These are phyloP conservation scores for Diplolepis rosae DNA, from an alignment of 2,888 invertebrate genomes.

Conservation along the genomic window DNA sequence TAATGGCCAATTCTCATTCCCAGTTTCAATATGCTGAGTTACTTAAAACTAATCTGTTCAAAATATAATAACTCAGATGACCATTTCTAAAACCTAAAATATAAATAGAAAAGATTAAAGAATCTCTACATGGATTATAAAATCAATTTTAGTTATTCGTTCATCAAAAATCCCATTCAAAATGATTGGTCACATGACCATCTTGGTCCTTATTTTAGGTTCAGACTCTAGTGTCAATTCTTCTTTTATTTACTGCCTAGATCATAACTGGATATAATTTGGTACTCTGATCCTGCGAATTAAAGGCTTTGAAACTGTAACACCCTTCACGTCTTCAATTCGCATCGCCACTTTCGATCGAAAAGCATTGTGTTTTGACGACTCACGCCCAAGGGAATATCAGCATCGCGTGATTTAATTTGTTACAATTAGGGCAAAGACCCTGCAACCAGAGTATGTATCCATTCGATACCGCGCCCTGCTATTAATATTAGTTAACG, in stretches of 20 bases:
- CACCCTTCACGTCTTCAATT: neutral
- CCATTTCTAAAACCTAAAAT: too few species aligned
- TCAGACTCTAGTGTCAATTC: too few species aligned
- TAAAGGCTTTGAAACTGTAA: neutral
- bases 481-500: constrained; percentile 74
- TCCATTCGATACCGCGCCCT: constrained; percentile 65
- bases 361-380: neutral
- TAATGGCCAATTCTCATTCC: too few species aligned
- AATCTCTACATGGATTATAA: too few species aligned
- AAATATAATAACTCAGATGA: too few species aligned
- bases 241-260: neutral
- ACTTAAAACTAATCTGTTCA: too few species aligned
- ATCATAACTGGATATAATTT: neutral
- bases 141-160: too few species aligned
- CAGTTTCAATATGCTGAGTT: too few species aligned
- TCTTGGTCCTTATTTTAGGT: too few species aligned
- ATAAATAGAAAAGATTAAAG: too few species aligned
- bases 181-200: too few species aligned
- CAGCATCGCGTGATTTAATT: constrained; percentile 70
- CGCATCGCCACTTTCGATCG: constrained; percentile 27
- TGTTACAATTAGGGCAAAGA: constrained; percentile 68
- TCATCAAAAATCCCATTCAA: too few species aligned
- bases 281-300: neutral
- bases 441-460: constrained; percentile 35
- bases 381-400: constrained; percentile 36